Evolutionary conservation across 2,797 vertebrate species (phyloP).

Genomic region (Thunnus albacares): DNA sequence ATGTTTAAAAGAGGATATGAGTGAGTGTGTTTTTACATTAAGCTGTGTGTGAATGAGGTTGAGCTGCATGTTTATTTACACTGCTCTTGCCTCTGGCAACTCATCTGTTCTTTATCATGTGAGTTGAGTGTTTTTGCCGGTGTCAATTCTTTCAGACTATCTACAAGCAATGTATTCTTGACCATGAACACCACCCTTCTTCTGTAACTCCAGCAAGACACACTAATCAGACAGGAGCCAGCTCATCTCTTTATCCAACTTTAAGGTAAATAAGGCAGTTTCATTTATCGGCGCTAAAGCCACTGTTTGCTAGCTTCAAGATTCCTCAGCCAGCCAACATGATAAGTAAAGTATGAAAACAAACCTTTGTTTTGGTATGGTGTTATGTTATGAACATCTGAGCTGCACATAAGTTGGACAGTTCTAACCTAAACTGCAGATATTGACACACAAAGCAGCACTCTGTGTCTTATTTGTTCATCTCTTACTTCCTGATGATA

Average conservation of each 20-base stretch:
- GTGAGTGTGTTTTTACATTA: not conserved
- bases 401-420: not conserved
- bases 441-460: not conserved
- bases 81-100: not conserved
- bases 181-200: constrained; percentile 53
- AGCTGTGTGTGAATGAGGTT: not conserved
- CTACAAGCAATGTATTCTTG: constrained; percentile 84
- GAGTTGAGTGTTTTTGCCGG: constrained; percentile 13
- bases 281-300: not conserved
- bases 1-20: not conserved
- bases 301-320: not conserved
- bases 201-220: constrained; percentile 3
- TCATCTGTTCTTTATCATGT: constrained; percentile 1
- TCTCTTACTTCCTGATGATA: not conserved
- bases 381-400: not conserved
- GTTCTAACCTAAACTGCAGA: constrained; percentile 6
- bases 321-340: not conserved
- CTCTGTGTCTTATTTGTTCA: not conserved
- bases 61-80: constrained; percentile 21
- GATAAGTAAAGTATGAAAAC: constrained; percentile 5
- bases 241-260: constrained; percentile 48
- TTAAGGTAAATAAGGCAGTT: constrained; percentile 64
- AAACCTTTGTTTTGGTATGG: not conserved
- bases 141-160: constrained; percentile 79
- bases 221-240: constrained; percentile 51